These are phyloP conservation scores for Emydoidea blandingii DNA, from an alignment of 2,797 vertebrate genomes.

Conservation along the genomic window DNA sequence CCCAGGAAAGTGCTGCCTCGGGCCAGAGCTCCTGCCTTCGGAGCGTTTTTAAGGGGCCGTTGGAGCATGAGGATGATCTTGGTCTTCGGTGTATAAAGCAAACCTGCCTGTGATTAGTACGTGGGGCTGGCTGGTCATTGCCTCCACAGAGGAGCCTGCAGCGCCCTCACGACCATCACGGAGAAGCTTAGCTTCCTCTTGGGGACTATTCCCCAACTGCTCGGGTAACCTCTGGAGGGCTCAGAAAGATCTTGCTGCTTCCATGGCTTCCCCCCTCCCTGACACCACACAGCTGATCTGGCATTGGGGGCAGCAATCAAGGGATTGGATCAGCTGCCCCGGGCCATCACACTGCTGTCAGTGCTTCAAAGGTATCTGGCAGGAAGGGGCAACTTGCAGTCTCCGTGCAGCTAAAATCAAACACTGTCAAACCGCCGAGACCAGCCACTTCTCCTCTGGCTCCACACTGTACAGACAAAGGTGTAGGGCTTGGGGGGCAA, in stretches of 20 bases:
- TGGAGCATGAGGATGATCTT: neutral
- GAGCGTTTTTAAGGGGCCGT: neutral
- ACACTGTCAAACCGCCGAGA: neutral
- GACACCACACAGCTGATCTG: neutral
- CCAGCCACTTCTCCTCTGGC: neutral
- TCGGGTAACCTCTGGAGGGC: neutral
- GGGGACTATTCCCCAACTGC: neutral
- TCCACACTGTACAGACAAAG: neutral
- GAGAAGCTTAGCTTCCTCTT: neutral
- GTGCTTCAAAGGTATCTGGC: neutral
- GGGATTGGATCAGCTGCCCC: neutral
- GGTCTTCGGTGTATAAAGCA: too few relatives aligned
- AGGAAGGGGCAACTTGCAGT: neutral
- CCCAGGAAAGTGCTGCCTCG: neutral
- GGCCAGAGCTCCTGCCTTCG: neutral
- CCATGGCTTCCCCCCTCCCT: neutral
- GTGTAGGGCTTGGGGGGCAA: neutral
- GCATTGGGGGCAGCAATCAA: neutral
- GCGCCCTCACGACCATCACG: rapidly evolving
- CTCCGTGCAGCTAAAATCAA: neutral
- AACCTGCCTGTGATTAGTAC: neutral
- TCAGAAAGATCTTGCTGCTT: neutral
- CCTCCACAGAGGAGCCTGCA: neutral
- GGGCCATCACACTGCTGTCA: neutral
- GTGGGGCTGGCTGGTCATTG: neutral